A percentile compares a stretch with the other conserved stretches of the same genome.
These are phyloP conservation scores for Polyommatus iphigenia DNA, from an alignment of 2,888 invertebrate genomes.

Conservation along the genomic window DNA sequence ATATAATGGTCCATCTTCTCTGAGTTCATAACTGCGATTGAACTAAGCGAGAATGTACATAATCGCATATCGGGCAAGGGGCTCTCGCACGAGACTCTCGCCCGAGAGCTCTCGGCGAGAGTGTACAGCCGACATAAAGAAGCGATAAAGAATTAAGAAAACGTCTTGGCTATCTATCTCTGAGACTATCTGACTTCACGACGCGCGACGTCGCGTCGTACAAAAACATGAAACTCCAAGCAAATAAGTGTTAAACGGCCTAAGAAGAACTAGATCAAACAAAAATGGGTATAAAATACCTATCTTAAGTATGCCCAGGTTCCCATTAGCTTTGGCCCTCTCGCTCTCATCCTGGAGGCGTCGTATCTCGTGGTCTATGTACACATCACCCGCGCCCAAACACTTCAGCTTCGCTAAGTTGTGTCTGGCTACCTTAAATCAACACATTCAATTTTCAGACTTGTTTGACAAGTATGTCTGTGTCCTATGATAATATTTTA, in stretches of 20 bases:
- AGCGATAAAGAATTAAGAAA: no score
- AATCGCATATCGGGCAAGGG: no score
- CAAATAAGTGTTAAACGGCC: neutral
- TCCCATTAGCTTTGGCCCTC: constrained; percentile 51
- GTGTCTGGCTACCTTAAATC: constrained; percentile 53
- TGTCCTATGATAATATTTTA: neutral
- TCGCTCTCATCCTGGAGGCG: constrained; percentile 56
- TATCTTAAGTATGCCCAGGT: constrained; percentile 47
- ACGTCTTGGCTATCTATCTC: no score
- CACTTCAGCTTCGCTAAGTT: constrained; percentile 53
- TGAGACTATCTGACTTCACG: no score
- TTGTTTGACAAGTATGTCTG: neutral
- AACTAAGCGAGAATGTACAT: no score
- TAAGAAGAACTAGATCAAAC: neutral
- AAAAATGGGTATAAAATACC: constrained; percentile 51
- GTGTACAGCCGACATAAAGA: no score
- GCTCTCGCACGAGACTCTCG: no score
- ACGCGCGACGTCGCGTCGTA: no score
- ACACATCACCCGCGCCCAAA: constrained; percentile 48
- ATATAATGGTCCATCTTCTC: no score
- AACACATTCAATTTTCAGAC: constrained; percentile 1
- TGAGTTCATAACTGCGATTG: no score
- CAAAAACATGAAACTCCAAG: neutral
- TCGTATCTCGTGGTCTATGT: constrained; percentile 49
- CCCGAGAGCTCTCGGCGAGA: no score